phyloP scores from a whole-genome alignment of 1,140 invertebrate genomes.

The Archivesica marissinica region DNA sequence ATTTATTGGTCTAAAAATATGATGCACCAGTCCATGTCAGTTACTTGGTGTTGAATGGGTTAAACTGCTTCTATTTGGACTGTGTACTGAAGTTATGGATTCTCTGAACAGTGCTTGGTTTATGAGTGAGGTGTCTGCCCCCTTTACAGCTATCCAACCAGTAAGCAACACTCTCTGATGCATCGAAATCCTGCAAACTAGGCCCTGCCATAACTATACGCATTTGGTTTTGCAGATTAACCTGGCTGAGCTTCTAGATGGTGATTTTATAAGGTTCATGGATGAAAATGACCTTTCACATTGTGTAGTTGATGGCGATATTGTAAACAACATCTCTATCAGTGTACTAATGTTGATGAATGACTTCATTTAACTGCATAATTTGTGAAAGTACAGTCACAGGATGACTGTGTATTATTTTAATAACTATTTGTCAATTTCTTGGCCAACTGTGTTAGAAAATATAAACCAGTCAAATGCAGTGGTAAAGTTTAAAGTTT shows the following conservation, averaged over 20 bases:
- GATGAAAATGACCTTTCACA: constrained; percentile 29
- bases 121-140: constrained; percentile 13
- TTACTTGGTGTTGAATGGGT: too few relatives aligned
- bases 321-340: constrained; percentile 3
- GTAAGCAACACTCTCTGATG: neutral
- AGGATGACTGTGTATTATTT: too few relatives aligned
- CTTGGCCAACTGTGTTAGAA: too few relatives aligned
- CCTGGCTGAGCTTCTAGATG: neutral
- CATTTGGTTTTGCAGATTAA: constrained; percentile 4
- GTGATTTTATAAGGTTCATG: neutral
- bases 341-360: neutral
- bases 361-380: neutral
- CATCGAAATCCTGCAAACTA: neutral
- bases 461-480: too few relatives aligned
- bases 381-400: neutral
- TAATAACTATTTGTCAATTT: too few relatives aligned
- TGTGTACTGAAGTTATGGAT: too few relatives aligned
- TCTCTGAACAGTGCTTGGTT: too few relatives aligned
- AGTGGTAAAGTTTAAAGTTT: too few relatives aligned
- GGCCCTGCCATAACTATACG: constrained; percentile 9
- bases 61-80: too few relatives aligned
- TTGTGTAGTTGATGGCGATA: constrained; percentile 23
- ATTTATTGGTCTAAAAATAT: too few relatives aligned
- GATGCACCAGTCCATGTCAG: too few relatives aligned
- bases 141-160: constrained; percentile 22